Evolutionary conservation across 2,888 invertebrate genomes (phyloP).

Genomic region (Tiphia femorata): DNA sequence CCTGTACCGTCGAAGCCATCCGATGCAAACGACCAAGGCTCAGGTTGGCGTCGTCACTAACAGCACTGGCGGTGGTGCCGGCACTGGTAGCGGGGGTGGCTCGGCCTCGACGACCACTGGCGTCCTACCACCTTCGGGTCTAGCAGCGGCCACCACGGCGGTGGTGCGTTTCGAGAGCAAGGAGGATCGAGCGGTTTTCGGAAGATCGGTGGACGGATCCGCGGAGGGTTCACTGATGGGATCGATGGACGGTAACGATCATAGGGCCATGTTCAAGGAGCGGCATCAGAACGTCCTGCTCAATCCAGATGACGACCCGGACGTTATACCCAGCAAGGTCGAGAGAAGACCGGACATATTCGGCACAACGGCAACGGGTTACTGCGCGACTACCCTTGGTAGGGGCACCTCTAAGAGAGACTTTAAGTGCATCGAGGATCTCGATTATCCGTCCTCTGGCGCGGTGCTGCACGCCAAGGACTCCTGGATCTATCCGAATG

Average conservation of each 20-base stretch:
- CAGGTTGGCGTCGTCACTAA: slow-evolving; percentile 26
- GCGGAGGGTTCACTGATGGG: no score
- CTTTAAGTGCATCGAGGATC: slow-evolving; percentile 40
- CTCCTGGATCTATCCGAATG: slow-evolving; percentile 58
- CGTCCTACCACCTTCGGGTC: slow-evolving; percentile 10
- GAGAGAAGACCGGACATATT: slow-evolving; percentile 56
- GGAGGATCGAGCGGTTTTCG: slow-evolving; percentile 23
- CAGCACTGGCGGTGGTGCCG: background rate
- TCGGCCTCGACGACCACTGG: no score
- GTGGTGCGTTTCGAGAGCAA: slow-evolving; percentile 30
- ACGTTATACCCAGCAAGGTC: slow-evolving; percentile 58
- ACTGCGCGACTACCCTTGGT: slow-evolving; percentile 42
- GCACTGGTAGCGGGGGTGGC: no score
- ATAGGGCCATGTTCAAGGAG: slow-evolving; percentile 24
- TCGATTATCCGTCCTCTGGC: slow-evolving; percentile 53
- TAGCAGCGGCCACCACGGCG: slow-evolving; percentile 11
- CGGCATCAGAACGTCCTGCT: slow-evolving; percentile 24
- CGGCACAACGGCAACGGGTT: slow-evolving; percentile 54
- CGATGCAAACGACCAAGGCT: slow-evolving; percentile 46
- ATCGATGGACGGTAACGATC: slow-evolving; percentile 14
- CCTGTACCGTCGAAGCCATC: slow-evolving; percentile 57
- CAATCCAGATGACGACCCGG: slow-evolving; percentile 60
- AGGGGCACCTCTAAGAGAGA: slow-evolving; percentile 52
- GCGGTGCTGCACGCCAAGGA: slow-evolving; percentile 52
- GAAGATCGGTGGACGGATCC: background rate